phyloP scores from a whole-genome alignment of 2,113 vertebrate genomes.

The Hemiprocne comata region DNA sequence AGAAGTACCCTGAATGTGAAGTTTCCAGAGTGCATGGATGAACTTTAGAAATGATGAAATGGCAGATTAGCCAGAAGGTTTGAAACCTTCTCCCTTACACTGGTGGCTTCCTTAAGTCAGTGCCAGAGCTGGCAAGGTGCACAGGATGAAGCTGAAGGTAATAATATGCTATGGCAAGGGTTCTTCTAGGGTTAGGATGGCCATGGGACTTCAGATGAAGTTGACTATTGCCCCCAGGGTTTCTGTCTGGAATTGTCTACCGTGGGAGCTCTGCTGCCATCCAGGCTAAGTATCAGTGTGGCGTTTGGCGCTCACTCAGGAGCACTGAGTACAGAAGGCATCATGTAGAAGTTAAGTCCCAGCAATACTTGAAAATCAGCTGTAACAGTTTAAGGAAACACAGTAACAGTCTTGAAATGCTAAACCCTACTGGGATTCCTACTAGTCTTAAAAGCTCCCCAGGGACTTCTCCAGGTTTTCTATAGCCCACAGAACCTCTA shows the following conservation, averaged over 20 bases:
- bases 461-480: neutral
- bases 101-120: neutral
- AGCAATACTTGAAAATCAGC: neutral
- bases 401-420: neutral
- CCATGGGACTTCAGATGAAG: neutral
- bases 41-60: neutral
- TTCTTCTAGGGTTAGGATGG: neutral
- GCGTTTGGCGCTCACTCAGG: rapidly evolving
- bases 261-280: neutral
- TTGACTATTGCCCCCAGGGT: neutral
- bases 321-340: neutral
- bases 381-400: neutral
- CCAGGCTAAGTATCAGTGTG: rapidly evolving
- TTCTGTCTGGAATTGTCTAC: neutral
- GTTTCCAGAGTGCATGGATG: neutral
- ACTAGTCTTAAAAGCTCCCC: neutral
- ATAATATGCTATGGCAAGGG: neutral
- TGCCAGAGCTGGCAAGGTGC: neutral
- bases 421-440: neutral
- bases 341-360: neutral
- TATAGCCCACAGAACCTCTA: neutral
- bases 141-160: neutral
- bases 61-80: neutral
- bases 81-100: neutral
- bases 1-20: neutral